These are phyloP conservation scores for Caenorhabditis sp. DNA, from an alignment of 2,888 invertebrate genomes.

Conservation along the genomic window DNA sequence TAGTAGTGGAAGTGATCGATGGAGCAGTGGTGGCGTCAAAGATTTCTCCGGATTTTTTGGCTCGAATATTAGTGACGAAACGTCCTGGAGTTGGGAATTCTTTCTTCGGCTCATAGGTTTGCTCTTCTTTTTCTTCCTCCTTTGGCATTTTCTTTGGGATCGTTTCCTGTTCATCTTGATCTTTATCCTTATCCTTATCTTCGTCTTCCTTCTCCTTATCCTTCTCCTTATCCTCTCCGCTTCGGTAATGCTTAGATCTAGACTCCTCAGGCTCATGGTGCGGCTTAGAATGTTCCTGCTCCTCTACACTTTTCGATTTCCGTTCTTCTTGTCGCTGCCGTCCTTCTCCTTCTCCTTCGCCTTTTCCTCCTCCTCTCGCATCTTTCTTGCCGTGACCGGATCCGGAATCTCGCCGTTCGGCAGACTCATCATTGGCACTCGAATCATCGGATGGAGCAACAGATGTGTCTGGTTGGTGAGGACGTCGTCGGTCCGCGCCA, in stretches of 20 bases:
- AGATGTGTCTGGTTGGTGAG: constrained; percentile 55
- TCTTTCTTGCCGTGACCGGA: constrained; percentile 48
- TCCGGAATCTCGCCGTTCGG: constrained; percentile 59
- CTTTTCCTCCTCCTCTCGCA: constrained; percentile 47
- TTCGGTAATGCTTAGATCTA: too few species aligned
- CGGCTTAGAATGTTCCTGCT: too few species aligned
- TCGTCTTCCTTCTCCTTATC: constrained; percentile 23
- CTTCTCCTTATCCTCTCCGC: constrained; percentile 27
- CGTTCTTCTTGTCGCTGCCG: constrained; percentile 19
- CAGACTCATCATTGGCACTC: constrained; percentile 60
- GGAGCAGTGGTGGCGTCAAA: constrained; percentile 33
- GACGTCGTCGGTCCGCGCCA: constrained; percentile 57
- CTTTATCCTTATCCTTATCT: too few species aligned
- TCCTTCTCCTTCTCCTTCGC: constrained; percentile 19
- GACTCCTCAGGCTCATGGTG: too few species aligned
- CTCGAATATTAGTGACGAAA: constrained; percentile 61
- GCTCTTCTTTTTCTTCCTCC: constrained; percentile 5
- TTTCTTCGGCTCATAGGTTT: constrained; percentile 7
- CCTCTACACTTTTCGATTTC: constrained; percentile 32
- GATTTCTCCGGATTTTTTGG: constrained; percentile 59
- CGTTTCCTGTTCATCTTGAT: constrained; percentile 19
- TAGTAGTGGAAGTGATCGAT: constrained; percentile 26
- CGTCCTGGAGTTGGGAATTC: constrained; percentile 59
- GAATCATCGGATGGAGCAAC: constrained; percentile 58
- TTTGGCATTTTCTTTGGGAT: not conserved